Evolutionary conservation across 1,140 invertebrate genomes (phyloP), one percentile per base, ranked within the genome.

Genomic region (Heliconius hermathena): DNA sequence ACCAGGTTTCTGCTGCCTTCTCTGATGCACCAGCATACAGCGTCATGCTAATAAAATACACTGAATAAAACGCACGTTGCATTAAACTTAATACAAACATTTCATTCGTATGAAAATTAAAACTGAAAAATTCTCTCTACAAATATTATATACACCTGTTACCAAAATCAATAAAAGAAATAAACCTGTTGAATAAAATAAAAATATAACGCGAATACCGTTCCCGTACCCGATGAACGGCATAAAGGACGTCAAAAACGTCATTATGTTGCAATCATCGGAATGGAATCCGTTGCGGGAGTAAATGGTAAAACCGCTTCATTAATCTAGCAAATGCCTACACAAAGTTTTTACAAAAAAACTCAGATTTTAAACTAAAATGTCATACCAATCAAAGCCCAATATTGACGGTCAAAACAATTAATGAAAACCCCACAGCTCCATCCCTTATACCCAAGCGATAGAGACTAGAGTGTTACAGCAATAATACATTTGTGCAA

Each of bases 401-500:
- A 78, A 81, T 79, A 83, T 83, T 79, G 72, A 60, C 79, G 72
- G 76, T 79, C 77, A 77, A 41, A 72, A 81, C 81, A 83, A 83
- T 77, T 81, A 83, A 83, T 66, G 76, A 75, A 81, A 74, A 57
- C 60, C 70, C 74, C 76, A 78, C 79, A 71, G 26, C 29, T 11
- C 29, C 20, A 26, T 73, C 36, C 73, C 74, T 60, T 57, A 74
- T 77, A 6, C 18, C 49, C 66, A 41, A 46, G 66, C 2, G 29
- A 71, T 81, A 82, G 76, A 78, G 77, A 41, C 71, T 26, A 76
- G 33, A 80, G 60, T 82, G 41, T 70, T 29, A 74, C 49, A 75
- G 78, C 66, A 76, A 49, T 57, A 84, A 52, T 78, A 83, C 41
- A 78, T 75, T 84, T 71, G 78, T 88, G 89, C 87, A 89, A 88